A percentile compares a stretch with the other conserved stretches of the same genome.
Conservation (phyloP, 2,797 vertebrate genomes). For the Distichodus sexfasciatus region DNA sequence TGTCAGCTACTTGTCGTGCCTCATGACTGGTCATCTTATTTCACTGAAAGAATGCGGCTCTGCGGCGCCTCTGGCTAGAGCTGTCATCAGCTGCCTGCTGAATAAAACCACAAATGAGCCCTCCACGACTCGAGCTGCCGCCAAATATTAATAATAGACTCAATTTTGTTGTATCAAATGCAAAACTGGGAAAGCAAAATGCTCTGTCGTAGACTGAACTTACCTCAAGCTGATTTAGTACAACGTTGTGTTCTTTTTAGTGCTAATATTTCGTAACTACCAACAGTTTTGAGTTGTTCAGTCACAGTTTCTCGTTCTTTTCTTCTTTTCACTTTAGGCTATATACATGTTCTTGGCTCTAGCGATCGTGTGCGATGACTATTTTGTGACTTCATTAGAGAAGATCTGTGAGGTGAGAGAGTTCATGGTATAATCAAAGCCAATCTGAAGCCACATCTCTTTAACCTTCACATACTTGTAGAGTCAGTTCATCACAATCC, state of each 20-base stretch:
- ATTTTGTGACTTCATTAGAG: conserved; percentile 86
- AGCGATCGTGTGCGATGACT: conserved; percentile 88
- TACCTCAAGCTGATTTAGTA: background rate
- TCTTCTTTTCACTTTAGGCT: conserved; percentile 63
- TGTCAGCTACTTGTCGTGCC: conserved; percentile 18
- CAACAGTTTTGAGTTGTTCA: background rate
- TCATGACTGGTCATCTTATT: conserved; percentile 21
- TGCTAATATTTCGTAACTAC: too few relatives aligned
- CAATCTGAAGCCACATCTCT: background rate
- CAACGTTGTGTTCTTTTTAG: background rate
- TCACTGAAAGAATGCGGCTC: background rate
- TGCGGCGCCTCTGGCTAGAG: background rate
- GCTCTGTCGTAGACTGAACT: background rate
- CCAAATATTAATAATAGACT: background rate
- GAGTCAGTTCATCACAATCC: background rate
- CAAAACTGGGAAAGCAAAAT: background rate
- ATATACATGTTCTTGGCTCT: conserved; percentile 88
- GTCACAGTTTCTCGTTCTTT: background rate
- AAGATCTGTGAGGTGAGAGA: conserved; percentile 87
- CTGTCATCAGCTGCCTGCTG: background rate
- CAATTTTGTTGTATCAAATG: background rate
- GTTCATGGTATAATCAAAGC: background rate
- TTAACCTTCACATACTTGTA: background rate
- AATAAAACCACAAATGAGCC: conserved; percentile 4
- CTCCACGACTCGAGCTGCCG: background rate